These are phyloP conservation scores for Abrostola triplasia DNA, from an alignment of 2,888 invertebrate species.

Conservation along the genomic window DNA sequence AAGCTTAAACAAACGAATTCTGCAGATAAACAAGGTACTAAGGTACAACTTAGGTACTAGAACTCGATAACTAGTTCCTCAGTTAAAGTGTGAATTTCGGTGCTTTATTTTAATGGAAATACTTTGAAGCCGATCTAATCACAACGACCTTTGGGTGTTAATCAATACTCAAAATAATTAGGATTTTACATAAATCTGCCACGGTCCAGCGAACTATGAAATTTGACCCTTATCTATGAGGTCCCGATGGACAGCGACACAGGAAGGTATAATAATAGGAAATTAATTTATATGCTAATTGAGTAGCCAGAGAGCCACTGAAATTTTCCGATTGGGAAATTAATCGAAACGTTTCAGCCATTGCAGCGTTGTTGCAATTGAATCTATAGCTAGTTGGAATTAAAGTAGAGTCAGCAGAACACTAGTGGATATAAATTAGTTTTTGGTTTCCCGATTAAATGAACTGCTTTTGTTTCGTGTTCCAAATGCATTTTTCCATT, in stretches of 20 bases:
- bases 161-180: constrained; percentile 30
- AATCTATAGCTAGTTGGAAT: constrained; percentile 21
- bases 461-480: neutral
- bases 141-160: neutral
- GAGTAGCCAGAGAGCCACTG: constrained; percentile 37
- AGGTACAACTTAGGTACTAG: too few relatives aligned
- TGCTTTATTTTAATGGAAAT: neutral
- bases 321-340: constrained; percentile 53
- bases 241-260: constrained; percentile 38
- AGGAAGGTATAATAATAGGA: constrained; percentile 48
- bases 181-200: constrained; percentile 20
- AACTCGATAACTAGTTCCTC: too few relatives aligned
- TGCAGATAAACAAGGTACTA: too few relatives aligned
- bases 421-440: constrained; percentile 6
- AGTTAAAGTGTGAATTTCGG: too few relatives aligned
- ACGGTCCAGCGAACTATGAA: constrained; percentile 39
- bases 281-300: constrained; percentile 67
- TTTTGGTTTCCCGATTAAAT: neutral
- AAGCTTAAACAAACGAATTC: too few relatives aligned
- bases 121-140: neutral
- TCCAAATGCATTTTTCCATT: neutral
- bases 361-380: constrained; percentile 17
- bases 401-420: constrained; percentile 22
- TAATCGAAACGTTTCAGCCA: constrained; percentile 33
- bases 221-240: constrained; percentile 45